Conservation (phyloP, 2,113 vertebrate genomes). For the Rhinolophus ferrumequinum region DNA sequence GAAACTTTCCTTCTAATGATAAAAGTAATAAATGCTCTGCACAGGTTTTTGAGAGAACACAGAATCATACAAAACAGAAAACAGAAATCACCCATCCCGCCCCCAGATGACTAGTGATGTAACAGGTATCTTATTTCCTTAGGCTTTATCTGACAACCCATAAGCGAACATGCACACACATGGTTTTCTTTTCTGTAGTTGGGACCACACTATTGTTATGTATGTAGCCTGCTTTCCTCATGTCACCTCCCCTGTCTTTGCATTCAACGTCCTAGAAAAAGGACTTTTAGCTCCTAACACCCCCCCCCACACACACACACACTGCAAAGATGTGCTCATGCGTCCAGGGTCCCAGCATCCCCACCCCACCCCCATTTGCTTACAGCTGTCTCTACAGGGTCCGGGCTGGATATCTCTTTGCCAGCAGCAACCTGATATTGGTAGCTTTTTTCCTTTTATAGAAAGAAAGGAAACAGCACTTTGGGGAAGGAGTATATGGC, state of each 20-base stretch:
- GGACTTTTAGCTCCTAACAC: too few relatives aligned
- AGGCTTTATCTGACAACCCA: background rate
- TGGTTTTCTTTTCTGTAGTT: background rate
- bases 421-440: background rate
- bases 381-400: background rate
- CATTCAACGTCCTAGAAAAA: background rate
- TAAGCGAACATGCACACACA: fast-evolving
- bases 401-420: background rate
- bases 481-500: background rate
- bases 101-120: background rate
- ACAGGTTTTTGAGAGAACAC: background rate
- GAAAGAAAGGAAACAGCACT: background rate
- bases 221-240: fast-evolving
- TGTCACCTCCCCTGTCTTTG: background rate
- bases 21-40: background rate
- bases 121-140: background rate
- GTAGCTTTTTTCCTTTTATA: background rate
- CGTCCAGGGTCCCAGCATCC: too few relatives aligned
- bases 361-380: too few relatives aligned
- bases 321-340: fast-evolving
- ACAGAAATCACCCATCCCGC: background rate
- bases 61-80: background rate
- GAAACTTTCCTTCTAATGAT: background rate
- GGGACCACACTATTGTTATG: background rate
- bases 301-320: too few relatives aligned